These are phyloP conservation scores for Aphelinus certus DNA, from an alignment of 1,140 invertebrate species.

Conservation along the genomic window DNA sequence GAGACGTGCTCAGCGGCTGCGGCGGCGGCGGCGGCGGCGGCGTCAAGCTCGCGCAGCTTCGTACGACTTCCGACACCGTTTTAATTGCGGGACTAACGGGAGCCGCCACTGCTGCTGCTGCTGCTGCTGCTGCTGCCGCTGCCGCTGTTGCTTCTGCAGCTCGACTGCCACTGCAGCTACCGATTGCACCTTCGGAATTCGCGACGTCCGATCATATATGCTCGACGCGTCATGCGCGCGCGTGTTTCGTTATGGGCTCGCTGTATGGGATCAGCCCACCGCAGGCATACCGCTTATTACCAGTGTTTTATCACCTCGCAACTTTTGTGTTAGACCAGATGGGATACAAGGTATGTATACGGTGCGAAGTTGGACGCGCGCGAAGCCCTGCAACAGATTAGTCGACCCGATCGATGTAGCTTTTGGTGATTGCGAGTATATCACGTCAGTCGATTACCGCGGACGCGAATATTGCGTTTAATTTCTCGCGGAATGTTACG, in stretches of 20 bases:
- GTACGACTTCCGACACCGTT: conserved; percentile 63
- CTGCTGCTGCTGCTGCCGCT: neutral
- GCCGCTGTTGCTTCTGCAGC: conserved; percentile 43
- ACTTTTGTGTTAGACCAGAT: too few relatives aligned
- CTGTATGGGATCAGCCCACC: too few relatives aligned
- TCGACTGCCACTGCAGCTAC: conserved; percentile 4
- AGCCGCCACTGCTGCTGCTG: conserved; percentile 25
- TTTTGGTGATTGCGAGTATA: too few relatives aligned
- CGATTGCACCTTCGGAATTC: conserved; percentile 28
- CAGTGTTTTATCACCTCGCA: too few relatives aligned
- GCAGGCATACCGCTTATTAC: too few relatives aligned
- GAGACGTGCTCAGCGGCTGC: conserved; percentile 6
- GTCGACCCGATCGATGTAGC: too few relatives aligned
- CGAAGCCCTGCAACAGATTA: neutral
- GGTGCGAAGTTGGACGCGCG: neutral
- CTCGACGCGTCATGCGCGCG: too few relatives aligned
- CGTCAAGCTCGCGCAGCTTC: too few relatives aligned
- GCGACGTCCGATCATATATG: too few relatives aligned
- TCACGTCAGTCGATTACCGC: too few relatives aligned
- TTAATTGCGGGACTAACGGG: conserved; percentile 65
- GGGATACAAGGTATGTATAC: neutral
- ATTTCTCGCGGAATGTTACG: neutral
- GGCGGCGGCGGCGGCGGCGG: too few relatives aligned
- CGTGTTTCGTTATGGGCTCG: too few relatives aligned
- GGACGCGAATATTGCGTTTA: neutral